phyloP scores from a whole-genome alignment of 2,888 invertebrate species.

The Drosophila pegasa region DNA sequence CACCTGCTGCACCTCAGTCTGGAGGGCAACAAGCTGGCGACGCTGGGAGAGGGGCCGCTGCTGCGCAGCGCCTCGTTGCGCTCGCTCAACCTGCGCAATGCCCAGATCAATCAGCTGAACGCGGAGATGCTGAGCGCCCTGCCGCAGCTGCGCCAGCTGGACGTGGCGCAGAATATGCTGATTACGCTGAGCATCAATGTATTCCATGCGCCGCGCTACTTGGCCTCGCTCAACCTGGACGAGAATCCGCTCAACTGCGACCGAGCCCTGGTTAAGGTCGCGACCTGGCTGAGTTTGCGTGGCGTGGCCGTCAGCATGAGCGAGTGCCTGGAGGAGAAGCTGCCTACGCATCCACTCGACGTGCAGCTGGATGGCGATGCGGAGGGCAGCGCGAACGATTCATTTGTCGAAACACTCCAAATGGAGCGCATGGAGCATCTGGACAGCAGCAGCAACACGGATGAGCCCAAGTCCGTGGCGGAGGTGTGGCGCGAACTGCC shows the following conservation, averaged over 20 bases:
- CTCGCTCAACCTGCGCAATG: constrained; percentile 87
- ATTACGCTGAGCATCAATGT: constrained; percentile 86
- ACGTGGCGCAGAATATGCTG: constrained; percentile 88
- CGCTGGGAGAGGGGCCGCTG: constrained; percentile 86
- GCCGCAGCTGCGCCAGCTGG: constrained; percentile 86
- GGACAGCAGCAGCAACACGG: constrained; percentile 10
- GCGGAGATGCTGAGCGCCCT: constrained; percentile 86
- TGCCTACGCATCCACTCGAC: constrained; percentile 19
- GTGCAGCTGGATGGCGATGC: constrained; percentile 15
- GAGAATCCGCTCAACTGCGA: constrained; percentile 87
- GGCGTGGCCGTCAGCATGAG: constrained; percentile 68
- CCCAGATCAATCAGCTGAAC: constrained; percentile 87
- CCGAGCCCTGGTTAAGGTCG: constrained; percentile 76
- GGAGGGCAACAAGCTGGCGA: constrained; percentile 88
- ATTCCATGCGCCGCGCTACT: constrained; percentile 85
- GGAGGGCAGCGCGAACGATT: not conserved
- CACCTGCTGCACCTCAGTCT: constrained; percentile 86
- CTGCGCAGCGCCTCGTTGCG: constrained; percentile 86
- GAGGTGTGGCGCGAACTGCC: constrained; percentile 49
- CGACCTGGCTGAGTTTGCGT: constrained; percentile 66
- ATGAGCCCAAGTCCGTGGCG: constrained; percentile 49
- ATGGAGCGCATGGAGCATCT: constrained; percentile 78
- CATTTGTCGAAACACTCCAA: constrained; percentile 29
- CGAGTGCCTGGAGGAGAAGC: constrained; percentile 65
- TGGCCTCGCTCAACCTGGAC: constrained; percentile 86